phyloP scores from a whole-genome alignment of 2,888 invertebrate genomes.

The Melanargia galathea region DNA sequence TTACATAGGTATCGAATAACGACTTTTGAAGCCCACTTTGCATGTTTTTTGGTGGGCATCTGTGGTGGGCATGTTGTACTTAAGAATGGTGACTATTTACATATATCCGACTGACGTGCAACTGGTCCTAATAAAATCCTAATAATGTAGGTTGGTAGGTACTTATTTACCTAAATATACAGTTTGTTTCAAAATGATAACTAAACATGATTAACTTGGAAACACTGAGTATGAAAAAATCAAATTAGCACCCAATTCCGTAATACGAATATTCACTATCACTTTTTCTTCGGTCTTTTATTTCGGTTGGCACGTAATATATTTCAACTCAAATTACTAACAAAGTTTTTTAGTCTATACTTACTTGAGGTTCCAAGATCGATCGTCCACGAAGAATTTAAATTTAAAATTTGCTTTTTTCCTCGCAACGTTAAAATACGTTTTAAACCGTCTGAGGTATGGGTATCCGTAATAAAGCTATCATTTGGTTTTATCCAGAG shows the following conservation, averaged over 20 bases:
- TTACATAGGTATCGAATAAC: no score
- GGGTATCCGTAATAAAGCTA: neutral
- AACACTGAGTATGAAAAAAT: neutral
- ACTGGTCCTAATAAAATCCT: constrained; percentile 10
- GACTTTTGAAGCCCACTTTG: no score
- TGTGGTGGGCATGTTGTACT: no score
- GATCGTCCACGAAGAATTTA: constrained; percentile 3
- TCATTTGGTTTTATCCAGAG: neutral
- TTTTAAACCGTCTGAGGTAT: neutral
- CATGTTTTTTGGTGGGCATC: no score
- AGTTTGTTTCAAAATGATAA: neutral
- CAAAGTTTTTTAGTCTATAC: constrained; percentile 16
- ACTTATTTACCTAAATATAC: neutral
- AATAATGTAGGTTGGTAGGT: neutral
- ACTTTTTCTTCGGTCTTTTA: constrained; percentile 16
- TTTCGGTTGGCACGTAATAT: constrained; percentile 18
- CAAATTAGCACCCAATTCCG: constrained; percentile 3
- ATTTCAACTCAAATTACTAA: constrained; percentile 20
- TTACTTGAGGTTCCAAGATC: constrained; percentile 12
- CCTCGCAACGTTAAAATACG: neutral
- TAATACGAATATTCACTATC: constrained; percentile 10
- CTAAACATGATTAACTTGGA: neutral
- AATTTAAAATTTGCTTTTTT: neutral
- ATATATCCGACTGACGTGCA: no score
- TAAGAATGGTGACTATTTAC: no score